Evolutionary conservation across 2,888 invertebrate genomes (phyloP), one percentile per base, ranked within the genome.

Genomic region (Orchesella flavescens): DNA sequence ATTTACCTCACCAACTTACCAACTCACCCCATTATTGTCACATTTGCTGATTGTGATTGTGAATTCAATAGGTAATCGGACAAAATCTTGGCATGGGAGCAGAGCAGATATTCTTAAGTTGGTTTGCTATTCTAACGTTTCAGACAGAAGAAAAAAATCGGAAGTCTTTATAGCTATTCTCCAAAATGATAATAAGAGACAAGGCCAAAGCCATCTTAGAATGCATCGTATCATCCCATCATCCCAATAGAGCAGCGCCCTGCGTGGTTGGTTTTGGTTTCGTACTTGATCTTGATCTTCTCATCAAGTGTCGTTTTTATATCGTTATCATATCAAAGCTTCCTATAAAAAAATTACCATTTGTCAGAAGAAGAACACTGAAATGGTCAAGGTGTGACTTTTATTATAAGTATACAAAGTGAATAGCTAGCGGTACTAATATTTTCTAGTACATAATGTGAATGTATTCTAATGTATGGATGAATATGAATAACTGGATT

Each of bases 101-200:
- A 17, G 55, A 55, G 55, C 13, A n/a, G 13, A 10, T 7, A 46
- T 46, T 7, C 9, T 46, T 46, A 46, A 10, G 46, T 46, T 46
- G 46, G 9, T 46, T n/a, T 13, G 46, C 46, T 7, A 46, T 46
- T n/a, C n/a, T n/a, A n/a, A 46, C n/a, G n/a, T n/a, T 7, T n/a
- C 7, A 12, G 63, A 63, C 24, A 63, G 9, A 24, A 13, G 15
- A 78, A 68, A 77, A 77, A 77, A 79, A 79, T 79, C 79, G 79
- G 79, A 79, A 79, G 79, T n/a, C 15, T 34, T 43, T 65, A 61
- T 24, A 4, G n/a, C n/a, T 13, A 61, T 61, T 61, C 61, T 61
- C 34, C 55, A 65, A 59, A 19, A 71, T 34, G 21, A 21, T 66
- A 44, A 78, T 71, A 61, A 53, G 61, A 44, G 53, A 63, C 78